Percentiles rank a stretch among this genome's conserved stretches.
Evolutionary conservation across 2,888 invertebrate genomes (phyloP).

Genomic region (Papilio elwesi): DNA sequence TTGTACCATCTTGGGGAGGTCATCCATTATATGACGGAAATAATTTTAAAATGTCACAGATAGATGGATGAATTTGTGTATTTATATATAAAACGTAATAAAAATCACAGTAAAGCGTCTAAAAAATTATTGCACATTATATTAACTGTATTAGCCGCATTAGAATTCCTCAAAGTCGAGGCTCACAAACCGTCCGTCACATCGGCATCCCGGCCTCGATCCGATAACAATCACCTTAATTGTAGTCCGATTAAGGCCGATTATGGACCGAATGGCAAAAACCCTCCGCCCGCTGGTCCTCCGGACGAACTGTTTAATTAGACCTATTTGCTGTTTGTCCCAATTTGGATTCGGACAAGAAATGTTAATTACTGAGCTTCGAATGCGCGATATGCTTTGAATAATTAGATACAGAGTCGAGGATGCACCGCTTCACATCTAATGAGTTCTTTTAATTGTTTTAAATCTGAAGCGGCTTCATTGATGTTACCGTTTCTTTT

Average conservation of each 20-base stretch:
- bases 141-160: conserved; percentile 27
- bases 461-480: conserved; percentile 22
- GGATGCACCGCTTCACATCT: conserved; percentile 30
- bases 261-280: conserved; percentile 63
- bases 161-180: conserved; percentile 32
- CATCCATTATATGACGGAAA: not conserved
- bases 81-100: too few species aligned
- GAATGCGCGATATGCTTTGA: conserved; percentile 31
- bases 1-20: not conserved
- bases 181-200: conserved; percentile 28
- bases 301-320: conserved; percentile 60
- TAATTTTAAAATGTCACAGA: not conserved
- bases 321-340: conserved; percentile 45
- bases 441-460: conserved; percentile 25
- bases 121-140: conserved; percentile 7
- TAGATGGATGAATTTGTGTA: not conserved
- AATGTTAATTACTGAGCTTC: conserved; percentile 46
- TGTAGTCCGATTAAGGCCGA: conserved; percentile 64
- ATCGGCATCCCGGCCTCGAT: conserved; percentile 50
- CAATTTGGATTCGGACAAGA: conserved; percentile 43
- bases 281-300: conserved; percentile 50
- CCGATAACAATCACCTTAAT: conserved; percentile 70
- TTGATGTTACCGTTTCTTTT: conserved; percentile 17
- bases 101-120: not conserved
- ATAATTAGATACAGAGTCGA: conserved; percentile 30